Conservation (phyloP, 2,888 invertebrate genomes). For the Xiphydria camelus region DNA sequence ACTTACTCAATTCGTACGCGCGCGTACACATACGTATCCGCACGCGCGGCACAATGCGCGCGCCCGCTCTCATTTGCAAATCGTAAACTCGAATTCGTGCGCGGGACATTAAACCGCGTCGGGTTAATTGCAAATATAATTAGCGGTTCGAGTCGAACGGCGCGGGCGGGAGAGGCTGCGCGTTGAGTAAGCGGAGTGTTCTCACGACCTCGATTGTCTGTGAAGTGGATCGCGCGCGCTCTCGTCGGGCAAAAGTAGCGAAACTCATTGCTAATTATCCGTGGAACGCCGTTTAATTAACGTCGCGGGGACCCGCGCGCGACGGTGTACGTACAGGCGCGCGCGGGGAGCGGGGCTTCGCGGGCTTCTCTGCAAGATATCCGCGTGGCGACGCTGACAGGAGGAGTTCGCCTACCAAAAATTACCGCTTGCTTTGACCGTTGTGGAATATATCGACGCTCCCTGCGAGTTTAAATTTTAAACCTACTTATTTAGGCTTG, state of each 20-base stretch:
- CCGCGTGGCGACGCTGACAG: no score
- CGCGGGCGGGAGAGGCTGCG: constrained; percentile 36
- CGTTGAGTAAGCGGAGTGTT: constrained; percentile 32
- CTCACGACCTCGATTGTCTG: constrained; percentile 48
- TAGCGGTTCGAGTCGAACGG: constrained; percentile 46
- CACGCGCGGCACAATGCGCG: constrained; percentile 29
- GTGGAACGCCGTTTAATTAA: constrained; percentile 44
- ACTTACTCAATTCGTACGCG: constrained; percentile 33
- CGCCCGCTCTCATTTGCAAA: constrained; percentile 38
- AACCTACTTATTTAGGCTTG: no score
- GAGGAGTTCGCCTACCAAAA: no score
- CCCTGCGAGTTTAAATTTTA: no score
- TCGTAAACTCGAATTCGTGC: constrained; percentile 40
- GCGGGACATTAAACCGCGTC: constrained; percentile 37
- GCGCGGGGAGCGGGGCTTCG: no score
- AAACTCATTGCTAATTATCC: constrained; percentile 46
- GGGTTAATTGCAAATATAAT: constrained; percentile 51
- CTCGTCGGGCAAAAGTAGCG: constrained; percentile 39
- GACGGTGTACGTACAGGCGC: no score
- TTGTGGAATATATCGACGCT: no score
- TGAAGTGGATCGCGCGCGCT: constrained; percentile 41
- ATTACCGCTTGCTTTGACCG: no score
- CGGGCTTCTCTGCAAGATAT: no score
- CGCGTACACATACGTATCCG: constrained; percentile 31
- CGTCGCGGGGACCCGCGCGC: no score